Evolutionary conservation across 2,888 invertebrate species (phyloP).

Genomic region (Mesorhabditis spiculigera): DNA sequence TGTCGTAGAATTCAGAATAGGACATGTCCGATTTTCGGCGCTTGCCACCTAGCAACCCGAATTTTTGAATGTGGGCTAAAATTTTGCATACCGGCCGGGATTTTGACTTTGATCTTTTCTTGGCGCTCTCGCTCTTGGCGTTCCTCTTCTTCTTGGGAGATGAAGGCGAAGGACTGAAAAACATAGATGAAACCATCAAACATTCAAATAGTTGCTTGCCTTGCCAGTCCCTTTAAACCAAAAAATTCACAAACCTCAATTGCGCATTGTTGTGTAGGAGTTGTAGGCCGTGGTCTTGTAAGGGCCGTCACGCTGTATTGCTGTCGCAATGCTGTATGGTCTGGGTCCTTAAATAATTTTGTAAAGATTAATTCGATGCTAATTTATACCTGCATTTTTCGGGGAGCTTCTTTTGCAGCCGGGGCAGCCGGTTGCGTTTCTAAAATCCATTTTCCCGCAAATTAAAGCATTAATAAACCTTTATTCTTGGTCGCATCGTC

Average conservation of each 20-base stretch:
- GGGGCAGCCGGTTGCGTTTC: neutral
- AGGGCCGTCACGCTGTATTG: conserved; percentile 36
- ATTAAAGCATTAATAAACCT: too few species aligned
- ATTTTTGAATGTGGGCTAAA: neutral
- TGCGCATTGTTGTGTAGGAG: conserved; percentile 37
- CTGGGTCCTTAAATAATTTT: conserved; percentile 11
- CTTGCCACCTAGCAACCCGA: conserved; percentile 11
- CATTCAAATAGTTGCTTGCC: neutral
- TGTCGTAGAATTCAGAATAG: conserved; percentile 46
- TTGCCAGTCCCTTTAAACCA: neutral
- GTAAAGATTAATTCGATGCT: neutral
- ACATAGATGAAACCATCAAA: neutral
- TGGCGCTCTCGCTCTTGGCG: conserved; percentile 12
- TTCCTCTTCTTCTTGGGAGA: conserved; percentile 17
- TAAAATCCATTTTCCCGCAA: neutral
- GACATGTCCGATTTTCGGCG: conserved; percentile 33
- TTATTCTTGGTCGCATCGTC: neutral
- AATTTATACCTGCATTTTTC: too few species aligned
- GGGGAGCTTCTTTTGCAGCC: neutral
- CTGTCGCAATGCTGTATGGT: conserved; percentile 30
- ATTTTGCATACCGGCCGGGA: conserved; percentile 22
- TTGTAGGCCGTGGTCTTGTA: conserved; percentile 48
- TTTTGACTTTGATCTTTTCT: conserved; percentile 36
- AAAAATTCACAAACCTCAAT: conserved; percentile 18
- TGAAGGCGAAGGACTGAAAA: conserved; percentile 18